Conservation (phyloP, 2,888 invertebrate species). For the Cataglyphis cursor region DNA sequence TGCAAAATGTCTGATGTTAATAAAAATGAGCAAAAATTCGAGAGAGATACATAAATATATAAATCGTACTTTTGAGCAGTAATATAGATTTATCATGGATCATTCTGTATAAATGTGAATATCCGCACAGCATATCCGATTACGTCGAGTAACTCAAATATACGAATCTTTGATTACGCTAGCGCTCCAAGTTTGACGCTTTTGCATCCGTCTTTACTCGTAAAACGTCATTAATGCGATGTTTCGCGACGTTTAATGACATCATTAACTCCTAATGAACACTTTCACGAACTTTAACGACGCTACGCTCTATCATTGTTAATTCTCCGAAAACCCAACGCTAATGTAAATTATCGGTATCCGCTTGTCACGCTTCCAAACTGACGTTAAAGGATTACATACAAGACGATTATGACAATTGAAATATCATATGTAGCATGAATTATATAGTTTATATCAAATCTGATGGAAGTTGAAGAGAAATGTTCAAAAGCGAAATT, state of each 20-base stretch:
- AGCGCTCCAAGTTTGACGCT: constrained; percentile 35
- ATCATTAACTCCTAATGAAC: constrained; percentile 73
- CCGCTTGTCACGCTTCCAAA: constrained; percentile 12
- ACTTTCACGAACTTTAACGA: constrained; percentile 71
- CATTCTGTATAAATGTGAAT: constrained; percentile 19
- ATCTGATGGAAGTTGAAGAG: neutral
- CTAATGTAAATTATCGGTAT: constrained; percentile 22
- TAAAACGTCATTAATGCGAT: constrained; percentile 63
- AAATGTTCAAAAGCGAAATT: neutral
- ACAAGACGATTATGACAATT: neutral
- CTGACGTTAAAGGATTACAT: neutral
- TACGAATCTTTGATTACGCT: constrained; percentile 65
- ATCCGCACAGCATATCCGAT: constrained; percentile 10
- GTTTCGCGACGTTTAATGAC: constrained; percentile 67
- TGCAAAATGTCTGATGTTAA: neutral
- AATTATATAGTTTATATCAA: neutral
- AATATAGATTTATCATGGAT: neutral
- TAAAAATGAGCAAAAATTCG: neutral
- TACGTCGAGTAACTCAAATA: constrained; percentile 16
- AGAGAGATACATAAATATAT: neutral
- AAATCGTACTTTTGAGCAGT: neutral
- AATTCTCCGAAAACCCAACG: constrained; percentile 48
- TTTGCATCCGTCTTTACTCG: constrained; percentile 36
- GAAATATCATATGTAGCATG: neutral
- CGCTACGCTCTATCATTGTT: constrained; percentile 58